Conservation (phyloP, 2,888 invertebrate genomes). For the Pristionchus mayeri region DNA sequence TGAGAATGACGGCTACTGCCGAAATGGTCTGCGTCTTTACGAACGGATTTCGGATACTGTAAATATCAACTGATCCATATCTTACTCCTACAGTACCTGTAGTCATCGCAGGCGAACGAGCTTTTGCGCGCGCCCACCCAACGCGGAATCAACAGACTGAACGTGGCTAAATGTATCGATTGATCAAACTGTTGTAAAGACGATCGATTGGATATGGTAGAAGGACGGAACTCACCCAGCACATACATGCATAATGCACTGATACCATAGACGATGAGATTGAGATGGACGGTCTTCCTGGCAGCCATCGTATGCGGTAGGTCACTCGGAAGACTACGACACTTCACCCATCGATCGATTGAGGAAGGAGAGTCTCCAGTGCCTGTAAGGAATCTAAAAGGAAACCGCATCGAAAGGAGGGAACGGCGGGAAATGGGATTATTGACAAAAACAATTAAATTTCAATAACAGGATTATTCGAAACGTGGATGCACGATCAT, state of each 20-base stretch:
- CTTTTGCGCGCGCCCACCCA: background rate
- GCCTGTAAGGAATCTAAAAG: no score
- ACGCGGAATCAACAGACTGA: background rate
- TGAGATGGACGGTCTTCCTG: slow-evolving; percentile 1
- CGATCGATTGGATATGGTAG: background rate
- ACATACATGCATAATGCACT: slow-evolving; percentile 1
- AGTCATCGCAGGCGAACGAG: slow-evolving; percentile 11
- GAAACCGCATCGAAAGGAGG: no score
- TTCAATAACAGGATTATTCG: no score
- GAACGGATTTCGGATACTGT: slow-evolving; percentile 38
- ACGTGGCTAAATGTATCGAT: background rate
- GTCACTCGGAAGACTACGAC: background rate
- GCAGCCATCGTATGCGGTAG: background rate
- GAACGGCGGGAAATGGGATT: no score
- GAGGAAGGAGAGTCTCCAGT: no score
- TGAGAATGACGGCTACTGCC: background rate
- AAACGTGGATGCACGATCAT: no score
- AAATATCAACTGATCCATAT: background rate
- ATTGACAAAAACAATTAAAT: no score
- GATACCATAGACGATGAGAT: background rate
- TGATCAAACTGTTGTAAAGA: background rate
- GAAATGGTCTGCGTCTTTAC: background rate
- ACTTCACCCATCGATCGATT: background rate
- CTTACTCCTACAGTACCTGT: background rate
- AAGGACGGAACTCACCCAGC: background rate